Evolutionary conservation across 2,113 vertebrate genomes (phyloP), one percentile per base, ranked within the genome.

Genomic region (Holacanthus passer): DNA sequence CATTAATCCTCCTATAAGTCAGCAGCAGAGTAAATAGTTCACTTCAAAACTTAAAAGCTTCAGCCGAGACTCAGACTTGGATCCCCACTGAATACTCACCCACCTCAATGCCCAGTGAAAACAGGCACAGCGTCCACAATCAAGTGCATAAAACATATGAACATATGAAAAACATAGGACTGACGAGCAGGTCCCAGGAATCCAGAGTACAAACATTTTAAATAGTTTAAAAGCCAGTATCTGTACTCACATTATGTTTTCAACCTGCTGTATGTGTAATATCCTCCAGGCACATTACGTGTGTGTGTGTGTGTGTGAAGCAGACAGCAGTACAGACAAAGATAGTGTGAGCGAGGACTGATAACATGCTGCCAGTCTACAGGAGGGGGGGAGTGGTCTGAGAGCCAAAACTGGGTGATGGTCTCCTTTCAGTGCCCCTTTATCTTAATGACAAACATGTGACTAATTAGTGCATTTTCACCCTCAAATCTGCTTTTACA

Each of bases 231-330:
- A 81, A 77, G 35, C 7, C 12, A 65, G 12, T 43, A 24, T 64
- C n/a, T 73, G 37, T 91, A 92, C 91, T 91, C 82, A 91, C 91
- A 66, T 86, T 83, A 37, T 52, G 69, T 52, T 27, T 62, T 41
- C 74, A 70, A 81, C 62, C 58, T 82, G 71, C 53, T 70, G 56
- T 52, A 50, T 41, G 22, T 62, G 69, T 66, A 59, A 77, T 60
- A 74, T 86, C 69, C 67, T 52, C 65, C 48, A 41, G 12, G 7
- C 70, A 43, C n/a, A n/a, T n/a, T n/a, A n/a, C n/a, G 67, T 29
- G 20, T 52, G 16, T 32, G n/a, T 60, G 70, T 32, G 17, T 83
- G 22, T 73, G 77, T 72, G 79, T 63, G 71, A 74, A 76, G 83
- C 62, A 75, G 65, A 67, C 81, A 66, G 81, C 68, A 64, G 43